phyloP scores from a whole-genome alignment of 2,888 invertebrate genomes.

The Andrena camellia region DNA sequence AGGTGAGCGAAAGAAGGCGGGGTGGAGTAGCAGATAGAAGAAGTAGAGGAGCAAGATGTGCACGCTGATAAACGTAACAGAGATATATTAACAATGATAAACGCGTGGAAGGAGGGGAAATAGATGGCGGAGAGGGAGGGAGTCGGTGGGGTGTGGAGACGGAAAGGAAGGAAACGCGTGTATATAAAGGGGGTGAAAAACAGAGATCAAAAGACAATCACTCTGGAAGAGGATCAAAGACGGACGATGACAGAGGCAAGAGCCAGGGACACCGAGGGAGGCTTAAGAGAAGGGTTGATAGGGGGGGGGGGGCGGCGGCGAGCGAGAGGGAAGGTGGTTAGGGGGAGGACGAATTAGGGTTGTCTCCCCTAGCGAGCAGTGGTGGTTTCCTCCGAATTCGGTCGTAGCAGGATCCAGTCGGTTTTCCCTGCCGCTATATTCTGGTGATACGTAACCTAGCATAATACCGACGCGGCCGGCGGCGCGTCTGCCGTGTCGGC shows the following conservation, averaged over 20 bases:
- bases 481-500: slow-evolving; percentile 56
- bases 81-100: slow-evolving; percentile 1
- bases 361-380: slow-evolving; percentile 56
- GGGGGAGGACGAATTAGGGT: slow-evolving; percentile 48
- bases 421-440: slow-evolving; percentile 62
- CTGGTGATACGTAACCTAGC: slow-evolving; percentile 66
- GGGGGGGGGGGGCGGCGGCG: slow-evolving; percentile 1
- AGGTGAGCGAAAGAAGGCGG: background rate
- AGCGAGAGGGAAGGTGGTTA: slow-evolving; percentile 17
- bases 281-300: slow-evolving; percentile 37
- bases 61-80: background rate
- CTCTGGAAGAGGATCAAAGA: slow-evolving; percentile 19
- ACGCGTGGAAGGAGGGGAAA: background rate
- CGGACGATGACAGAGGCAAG: slow-evolving; percentile 27
- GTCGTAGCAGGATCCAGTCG: slow-evolving; percentile 56
- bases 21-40: background rate
- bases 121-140: background rate
- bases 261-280: slow-evolving; percentile 10
- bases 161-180: background rate
- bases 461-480: slow-evolving; percentile 65
- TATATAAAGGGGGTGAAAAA: slow-evolving; percentile 21
- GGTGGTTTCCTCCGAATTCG: slow-evolving; percentile 58
- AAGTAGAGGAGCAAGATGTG: background rate
- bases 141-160: background rate
- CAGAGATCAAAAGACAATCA: slow-evolving; percentile 53